Percentiles rank a stretch among this genome's conserved stretches.
phyloP scores from a whole-genome alignment of 2,113 vertebrate genomes.

The Campylomormyrus numenius region DNA sequence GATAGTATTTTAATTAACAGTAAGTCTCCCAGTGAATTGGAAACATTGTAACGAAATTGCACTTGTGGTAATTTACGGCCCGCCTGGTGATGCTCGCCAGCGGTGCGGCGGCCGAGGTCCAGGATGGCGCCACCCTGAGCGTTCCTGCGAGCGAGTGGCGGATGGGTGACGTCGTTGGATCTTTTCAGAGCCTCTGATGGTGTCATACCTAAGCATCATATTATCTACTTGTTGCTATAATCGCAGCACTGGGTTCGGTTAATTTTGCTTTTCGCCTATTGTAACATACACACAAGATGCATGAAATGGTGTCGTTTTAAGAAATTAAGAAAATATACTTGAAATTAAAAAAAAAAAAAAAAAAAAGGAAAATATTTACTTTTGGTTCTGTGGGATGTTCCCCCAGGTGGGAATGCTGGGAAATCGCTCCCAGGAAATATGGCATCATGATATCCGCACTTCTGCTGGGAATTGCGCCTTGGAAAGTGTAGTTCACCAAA shows the following conservation, averaged over 20 bases:
- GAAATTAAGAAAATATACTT: not conserved
- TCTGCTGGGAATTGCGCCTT: not conserved
- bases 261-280: not conserved
- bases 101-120: conserved; percentile 22
- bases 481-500: not conserved
- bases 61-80: conserved; percentile 37
- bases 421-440: not conserved
- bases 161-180: not conserved
- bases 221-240: not conserved
- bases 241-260: not conserved
- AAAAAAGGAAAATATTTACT: not conserved
- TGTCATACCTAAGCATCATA: not conserved
- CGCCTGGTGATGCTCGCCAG: conserved; percentile 37
- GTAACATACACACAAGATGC: not conserved
- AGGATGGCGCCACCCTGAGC: conserved; percentile 19
- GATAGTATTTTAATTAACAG: conserved; percentile 53
- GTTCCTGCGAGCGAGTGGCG: conserved; percentile 18
- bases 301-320: not conserved
- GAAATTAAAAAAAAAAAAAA: too few relatives aligned
- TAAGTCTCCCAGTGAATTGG: conserved; percentile 41
- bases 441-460: not conserved
- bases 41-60: conserved; percentile 50
- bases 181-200: not conserved
- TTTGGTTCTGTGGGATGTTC: not conserved
- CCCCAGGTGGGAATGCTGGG: not conserved